Percentiles rank a stretch among this genome's conserved stretches.
phyloP scores from a whole-genome alignment of 2,797 vertebrate species.

The Synaphobranchus kaupii region DNA sequence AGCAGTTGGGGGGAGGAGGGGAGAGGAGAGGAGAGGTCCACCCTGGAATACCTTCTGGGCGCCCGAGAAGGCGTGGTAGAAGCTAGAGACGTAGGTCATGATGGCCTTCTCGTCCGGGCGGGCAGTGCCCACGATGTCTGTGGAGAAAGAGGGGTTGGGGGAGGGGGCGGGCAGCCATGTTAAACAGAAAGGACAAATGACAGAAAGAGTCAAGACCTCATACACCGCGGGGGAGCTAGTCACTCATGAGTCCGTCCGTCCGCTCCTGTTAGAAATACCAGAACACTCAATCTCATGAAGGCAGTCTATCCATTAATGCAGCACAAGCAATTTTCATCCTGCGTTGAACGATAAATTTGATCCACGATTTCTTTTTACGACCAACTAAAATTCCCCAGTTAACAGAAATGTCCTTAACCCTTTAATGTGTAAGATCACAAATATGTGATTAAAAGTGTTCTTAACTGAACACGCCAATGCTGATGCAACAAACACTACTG shows the following conservation, averaged over 20 bases:
- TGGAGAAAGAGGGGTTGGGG: conserved; percentile 67
- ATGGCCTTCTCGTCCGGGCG: conserved; percentile 99
- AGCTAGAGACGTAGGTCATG: conserved; percentile 99
- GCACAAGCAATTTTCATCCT: background rate
- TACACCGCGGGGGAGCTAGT: background rate
- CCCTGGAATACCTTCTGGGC: conserved; percentile 98
- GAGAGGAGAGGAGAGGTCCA: conserved; percentile 58
- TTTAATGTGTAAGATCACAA: too few relatives aligned
- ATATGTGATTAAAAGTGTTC: too few relatives aligned
- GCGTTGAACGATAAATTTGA: conserved; percentile 23
- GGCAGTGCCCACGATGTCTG: conserved; percentile 99
- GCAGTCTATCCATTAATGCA: background rate
- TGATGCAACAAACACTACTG: too few relatives aligned
- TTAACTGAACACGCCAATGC: too few relatives aligned
- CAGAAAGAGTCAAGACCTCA: background rate
- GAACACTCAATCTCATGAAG: background rate
- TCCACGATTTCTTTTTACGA: background rate
- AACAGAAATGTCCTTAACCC: background rate
- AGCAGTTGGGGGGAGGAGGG: conserved; percentile 37
- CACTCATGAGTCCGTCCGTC: background rate
- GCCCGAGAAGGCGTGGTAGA: conserved; percentile 99
- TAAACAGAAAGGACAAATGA: conserved; percentile 41
- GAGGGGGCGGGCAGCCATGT: conserved; percentile 29
- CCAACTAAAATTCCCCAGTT: background rate
- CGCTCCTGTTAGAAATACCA: background rate